Conservation (phyloP, 1,140 invertebrate species). For the Bombus superbus region DNA sequence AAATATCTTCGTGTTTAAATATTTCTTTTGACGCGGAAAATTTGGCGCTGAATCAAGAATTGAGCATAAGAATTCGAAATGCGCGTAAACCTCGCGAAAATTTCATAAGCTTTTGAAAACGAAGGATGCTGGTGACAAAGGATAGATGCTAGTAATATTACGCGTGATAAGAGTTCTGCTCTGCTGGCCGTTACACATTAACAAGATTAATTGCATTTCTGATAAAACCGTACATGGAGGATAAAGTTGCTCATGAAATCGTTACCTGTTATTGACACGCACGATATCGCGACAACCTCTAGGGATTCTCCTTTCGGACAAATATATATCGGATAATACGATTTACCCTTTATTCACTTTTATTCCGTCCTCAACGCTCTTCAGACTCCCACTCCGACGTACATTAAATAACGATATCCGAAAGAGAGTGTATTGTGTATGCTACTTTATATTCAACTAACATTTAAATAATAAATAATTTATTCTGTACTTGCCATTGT, state of each 20-base stretch:
- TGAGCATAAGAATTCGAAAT: too few relatives aligned
- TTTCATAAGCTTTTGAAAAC: not conserved
- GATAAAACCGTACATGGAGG: constrained; percentile 48
- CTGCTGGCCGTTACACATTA: constrained; percentile 41
- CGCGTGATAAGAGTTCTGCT: not conserved
- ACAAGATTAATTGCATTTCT: constrained; percentile 58
- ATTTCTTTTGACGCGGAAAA: too few relatives aligned
- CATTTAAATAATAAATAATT: too few relatives aligned
- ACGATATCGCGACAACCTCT: constrained; percentile 30
- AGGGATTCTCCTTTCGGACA: constrained; percentile 11
- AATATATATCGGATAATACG: constrained; percentile 5
- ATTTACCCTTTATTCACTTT: constrained; percentile 38
- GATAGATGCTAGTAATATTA: constrained; percentile 8
- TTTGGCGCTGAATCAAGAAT: too few relatives aligned
- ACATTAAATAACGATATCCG: not conserved
- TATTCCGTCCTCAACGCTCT: not conserved
- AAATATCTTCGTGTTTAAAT: too few relatives aligned
- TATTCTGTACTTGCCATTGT: too few relatives aligned
- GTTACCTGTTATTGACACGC: constrained; percentile 53
- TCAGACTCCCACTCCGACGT: not conserved
- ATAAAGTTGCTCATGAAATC: constrained; percentile 56
- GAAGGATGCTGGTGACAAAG: constrained; percentile 5
- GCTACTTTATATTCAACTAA: too few relatives aligned
- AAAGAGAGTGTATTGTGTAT: not conserved
- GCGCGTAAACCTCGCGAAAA: too few relatives aligned